These are phyloP conservation scores for Drepana arcuata DNA, from an alignment of 1,140 invertebrate species.

Conservation along the genomic window DNA sequence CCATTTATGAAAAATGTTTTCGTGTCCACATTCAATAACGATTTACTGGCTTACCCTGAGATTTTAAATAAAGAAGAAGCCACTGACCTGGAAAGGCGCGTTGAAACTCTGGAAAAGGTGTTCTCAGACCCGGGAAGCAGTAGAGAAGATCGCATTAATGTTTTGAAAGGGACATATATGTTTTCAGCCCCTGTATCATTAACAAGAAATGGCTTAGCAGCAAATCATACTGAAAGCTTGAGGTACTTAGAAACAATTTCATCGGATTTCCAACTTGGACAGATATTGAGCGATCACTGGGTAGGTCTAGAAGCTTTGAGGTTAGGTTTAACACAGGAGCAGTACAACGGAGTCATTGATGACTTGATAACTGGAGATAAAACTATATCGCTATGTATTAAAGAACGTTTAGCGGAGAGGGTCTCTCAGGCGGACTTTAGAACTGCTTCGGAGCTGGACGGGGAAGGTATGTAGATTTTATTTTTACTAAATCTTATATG, in stretches of 20 bases:
- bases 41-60: conserved; percentile 77
- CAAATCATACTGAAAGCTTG: conserved; percentile 72
- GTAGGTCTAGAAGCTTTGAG: conserved; percentile 35
- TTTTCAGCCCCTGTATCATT: conserved; percentile 49
- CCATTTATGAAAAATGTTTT: conserved; percentile 79
- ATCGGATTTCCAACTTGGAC: conserved; percentile 37
- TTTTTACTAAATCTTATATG: no score
- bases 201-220: conserved; percentile 58
- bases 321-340: conserved; percentile 32
- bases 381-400: conserved; percentile 35
- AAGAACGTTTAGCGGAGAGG: conserved; percentile 42
- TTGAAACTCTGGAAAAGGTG: conserved; percentile 74
- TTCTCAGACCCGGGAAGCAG: conserved; percentile 59
- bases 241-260: conserved; percentile 72
- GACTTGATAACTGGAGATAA: conserved; percentile 38
- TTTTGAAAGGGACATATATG: conserved; percentile 35
- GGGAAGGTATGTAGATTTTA: conserved; percentile 34
- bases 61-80: conserved; percentile 78
- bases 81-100: conserved; percentile 74
- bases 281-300: conserved; percentile 54
- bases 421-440: conserved; percentile 49
- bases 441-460: conserved; percentile 38
- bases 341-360: conserved; percentile 38
- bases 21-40: conserved; percentile 73
- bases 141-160: conserved; percentile 27